Conservation (phyloP, 2,797 vertebrate species). For the Pipistrellus pygmaeus region DNA sequence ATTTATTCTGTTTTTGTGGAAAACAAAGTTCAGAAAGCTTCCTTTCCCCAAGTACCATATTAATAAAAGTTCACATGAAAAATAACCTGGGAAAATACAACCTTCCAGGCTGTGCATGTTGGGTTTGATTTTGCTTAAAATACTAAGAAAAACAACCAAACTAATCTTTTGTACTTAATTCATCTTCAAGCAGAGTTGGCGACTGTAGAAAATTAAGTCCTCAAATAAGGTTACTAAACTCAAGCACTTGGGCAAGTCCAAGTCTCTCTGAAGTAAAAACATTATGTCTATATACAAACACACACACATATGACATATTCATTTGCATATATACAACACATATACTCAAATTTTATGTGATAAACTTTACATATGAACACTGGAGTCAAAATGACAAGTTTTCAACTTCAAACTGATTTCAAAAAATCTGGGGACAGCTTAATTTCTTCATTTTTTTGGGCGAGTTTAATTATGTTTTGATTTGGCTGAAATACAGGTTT, state of each 20-base stretch:
- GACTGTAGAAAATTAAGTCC: conserved; percentile 10
- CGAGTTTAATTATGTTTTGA: conserved; percentile 28
- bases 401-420: conserved; percentile 32
- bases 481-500: conserved; percentile 34
- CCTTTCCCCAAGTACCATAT: conserved; percentile 78
- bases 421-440: conserved; percentile 14
- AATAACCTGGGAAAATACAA: conserved; percentile 73
- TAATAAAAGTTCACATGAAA: conserved; percentile 84
- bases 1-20: conserved; percentile 52
- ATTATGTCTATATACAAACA: not conserved
- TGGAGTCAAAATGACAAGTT: not conserved
- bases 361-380: not conserved
- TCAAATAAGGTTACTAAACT: conserved; percentile 32
- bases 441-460: not conserved
- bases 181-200: conserved; percentile 25
- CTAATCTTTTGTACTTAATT: conserved; percentile 36
- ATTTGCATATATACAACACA: not conserved
- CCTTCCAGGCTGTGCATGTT: conserved; percentile 69
- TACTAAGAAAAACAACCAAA: conserved; percentile 41
- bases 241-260: not conserved
- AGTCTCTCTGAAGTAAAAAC: conserved; percentile 19
- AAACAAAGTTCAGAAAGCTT: conserved; percentile 83
- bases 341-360: not conserved
- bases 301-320: not conserved
- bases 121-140: conserved; percentile 60